Conservation (phyloP, 37 sponge, comb jelly and placozoan species). For the Petrosia ficiformis region DNA sequence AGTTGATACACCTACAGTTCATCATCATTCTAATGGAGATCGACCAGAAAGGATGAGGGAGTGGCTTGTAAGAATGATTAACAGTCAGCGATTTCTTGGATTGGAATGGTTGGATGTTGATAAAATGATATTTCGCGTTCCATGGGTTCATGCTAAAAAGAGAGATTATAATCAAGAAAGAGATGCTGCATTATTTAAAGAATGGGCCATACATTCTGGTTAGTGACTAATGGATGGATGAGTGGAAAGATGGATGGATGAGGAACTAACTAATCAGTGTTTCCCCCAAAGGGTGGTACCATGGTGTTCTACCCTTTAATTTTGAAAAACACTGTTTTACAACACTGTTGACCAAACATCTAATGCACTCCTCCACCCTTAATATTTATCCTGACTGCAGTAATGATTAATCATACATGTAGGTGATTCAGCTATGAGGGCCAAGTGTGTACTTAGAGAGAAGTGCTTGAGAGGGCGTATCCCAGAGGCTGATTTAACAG, state of each 20-base stretch:
- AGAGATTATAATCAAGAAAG: slow-evolving; percentile 72
- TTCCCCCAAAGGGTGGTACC: too few species aligned
- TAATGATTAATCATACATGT: too few species aligned
- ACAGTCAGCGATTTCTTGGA: slow-evolving; percentile 68
- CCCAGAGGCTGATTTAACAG: too few species aligned
- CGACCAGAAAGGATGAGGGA: slow-evolving; percentile 73
- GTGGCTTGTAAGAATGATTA: slow-evolving; percentile 78
- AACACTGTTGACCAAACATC: too few species aligned
- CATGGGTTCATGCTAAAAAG: slow-evolving; percentile 96
- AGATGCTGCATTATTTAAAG: slow-evolving; percentile 87
- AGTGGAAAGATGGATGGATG: background rate
- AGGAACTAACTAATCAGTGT: too few species aligned
- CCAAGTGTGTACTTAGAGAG: too few species aligned
- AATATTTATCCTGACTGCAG: too few species aligned
- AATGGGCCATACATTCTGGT: slow-evolving; percentile 64
- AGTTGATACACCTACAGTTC: background rate
- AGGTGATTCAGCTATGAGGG: too few species aligned
- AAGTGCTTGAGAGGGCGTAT: too few species aligned
- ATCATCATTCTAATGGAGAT: slow-evolving; percentile 5
- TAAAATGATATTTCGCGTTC: slow-evolving; percentile 71
- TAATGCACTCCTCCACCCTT: too few species aligned
- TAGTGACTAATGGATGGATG: background rate
- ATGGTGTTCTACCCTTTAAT: too few species aligned
- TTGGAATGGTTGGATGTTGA: slow-evolving; percentile 79
- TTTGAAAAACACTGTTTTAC: too few species aligned